phyloP scores from a whole-genome alignment of 2,888 invertebrate species.

The Apotomis capreana region DNA sequence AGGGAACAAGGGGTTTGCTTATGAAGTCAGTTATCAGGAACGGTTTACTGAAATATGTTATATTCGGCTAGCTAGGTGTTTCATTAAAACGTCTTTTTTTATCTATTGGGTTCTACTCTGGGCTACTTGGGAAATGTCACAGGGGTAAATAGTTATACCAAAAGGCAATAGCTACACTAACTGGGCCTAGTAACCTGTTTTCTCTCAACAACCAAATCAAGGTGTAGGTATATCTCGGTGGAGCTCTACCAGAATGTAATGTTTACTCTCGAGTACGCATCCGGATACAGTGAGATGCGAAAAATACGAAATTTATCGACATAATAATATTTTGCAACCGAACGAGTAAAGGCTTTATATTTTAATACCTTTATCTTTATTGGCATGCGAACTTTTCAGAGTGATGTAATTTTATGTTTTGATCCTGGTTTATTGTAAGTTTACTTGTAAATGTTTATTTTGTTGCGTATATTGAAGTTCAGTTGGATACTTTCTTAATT shows the following conservation, averaged over 20 bases:
- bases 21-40: no score
- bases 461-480: neutral
- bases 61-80: no score
- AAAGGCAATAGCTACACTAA: no score
- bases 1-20: no score
- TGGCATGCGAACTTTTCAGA: constrained; percentile 30
- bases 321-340: constrained; percentile 29
- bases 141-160: no score
- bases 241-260: constrained; percentile 14
- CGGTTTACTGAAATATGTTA: no score
- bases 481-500: neutral
- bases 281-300: constrained; percentile 27
- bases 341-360: constrained; percentile 11
- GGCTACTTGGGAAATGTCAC: no score
- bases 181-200: no score
- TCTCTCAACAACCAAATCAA: no score
- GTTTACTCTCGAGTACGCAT: constrained; percentile 15
- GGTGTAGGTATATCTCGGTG: constrained; percentile 9
- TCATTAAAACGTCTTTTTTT: no score
- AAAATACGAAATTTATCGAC: constrained; percentile 25
- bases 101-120: no score
- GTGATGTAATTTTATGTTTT: constrained; percentile 29
- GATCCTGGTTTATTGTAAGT: constrained; percentile 21
- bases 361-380: constrained; percentile 35
- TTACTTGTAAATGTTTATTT: constrained; percentile 4